Percentiles rank a stretch among this genome's conserved stretches.
Evolutionary conservation across 2,888 invertebrate genomes (phyloP).

Genomic region (Tortricodes alternella): DNA sequence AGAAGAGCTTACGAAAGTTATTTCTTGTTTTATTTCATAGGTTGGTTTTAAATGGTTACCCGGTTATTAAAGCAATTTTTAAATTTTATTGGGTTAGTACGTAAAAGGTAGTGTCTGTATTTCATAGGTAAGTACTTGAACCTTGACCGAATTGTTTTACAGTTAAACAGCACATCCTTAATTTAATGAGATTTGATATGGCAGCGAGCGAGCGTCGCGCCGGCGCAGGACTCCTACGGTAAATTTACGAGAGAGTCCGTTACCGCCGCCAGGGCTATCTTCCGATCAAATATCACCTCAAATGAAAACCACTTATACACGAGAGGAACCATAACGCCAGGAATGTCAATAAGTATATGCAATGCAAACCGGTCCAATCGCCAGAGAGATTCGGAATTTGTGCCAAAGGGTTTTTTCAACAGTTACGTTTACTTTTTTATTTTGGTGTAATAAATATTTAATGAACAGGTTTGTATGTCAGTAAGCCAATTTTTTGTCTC

Average conservation of each 20-base stretch:
- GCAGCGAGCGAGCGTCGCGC: not conserved
- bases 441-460: not conserved
- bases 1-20: no score
- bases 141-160: no score
- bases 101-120: no score
- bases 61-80: no score
- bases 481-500: not conserved
- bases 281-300: not conserved
- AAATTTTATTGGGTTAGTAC: no score
- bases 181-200: constrained; percentile 14
- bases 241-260: constrained; percentile 26
- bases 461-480: not conserved
- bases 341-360: constrained; percentile 11
- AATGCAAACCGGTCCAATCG: constrained; percentile 24
- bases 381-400: constrained; percentile 15
- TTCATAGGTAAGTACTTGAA: no score
- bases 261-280: constrained; percentile 17
- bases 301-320: not conserved
- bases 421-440: constrained; percentile 1
- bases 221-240: constrained; percentile 23
- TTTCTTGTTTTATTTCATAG: no score
- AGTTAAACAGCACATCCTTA: not conserved
- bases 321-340: constrained; percentile 17
- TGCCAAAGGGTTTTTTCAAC: constrained; percentile 16
- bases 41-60: no score